Evolutionary conservation across 2,888 invertebrate species (phyloP), one percentile per base, ranked within the genome.

Genomic region (Euclidia mi): DNA sequence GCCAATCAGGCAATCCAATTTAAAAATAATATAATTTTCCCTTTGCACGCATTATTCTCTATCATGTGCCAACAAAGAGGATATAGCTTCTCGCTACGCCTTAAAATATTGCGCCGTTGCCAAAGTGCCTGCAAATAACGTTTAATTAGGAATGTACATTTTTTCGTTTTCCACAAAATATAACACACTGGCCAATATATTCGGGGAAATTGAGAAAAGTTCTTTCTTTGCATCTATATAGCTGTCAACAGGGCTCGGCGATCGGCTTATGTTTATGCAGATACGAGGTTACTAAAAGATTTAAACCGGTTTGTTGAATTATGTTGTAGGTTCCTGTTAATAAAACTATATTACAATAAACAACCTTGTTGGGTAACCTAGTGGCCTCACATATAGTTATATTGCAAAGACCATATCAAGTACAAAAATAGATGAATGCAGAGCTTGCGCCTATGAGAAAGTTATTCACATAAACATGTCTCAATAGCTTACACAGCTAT

Each of bases 41-140:
- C 65, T 72, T 79, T 75, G 77, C 46, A 71, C 74, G 64, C 68
- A 76, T 71, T 79, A 72, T 76, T 65, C 70, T 68, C 50, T 67
- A 67, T 66, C 69, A 70, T 75, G 74, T 69, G 69, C 71, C 70
- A 68, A 44, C 68, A 56, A 68, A 68, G 71, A 64, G 69, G 71
- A 68, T 73, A 72, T 71, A 61, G 56, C 43, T 62, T 52, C 46
- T 44, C 45, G 51, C 53, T 57, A 56, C 52, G 44, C 46, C 56
- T 57, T 70, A 50, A 78, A 68, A 78, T 77, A 77, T 71, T 71
- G 67, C 58, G 61, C 63, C 55, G 60, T 59, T 64, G 50, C 67
- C 52, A 65, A 71, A 59, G 58, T 60, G 29, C 41, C 56, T 45
- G 51, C 52, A 67, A 56, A 69, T 58, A 64, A 64, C 46, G 49